phyloP scores from a whole-genome alignment of 2,113 vertebrate species.

The Stomatorhinus ivindoensis region DNA sequence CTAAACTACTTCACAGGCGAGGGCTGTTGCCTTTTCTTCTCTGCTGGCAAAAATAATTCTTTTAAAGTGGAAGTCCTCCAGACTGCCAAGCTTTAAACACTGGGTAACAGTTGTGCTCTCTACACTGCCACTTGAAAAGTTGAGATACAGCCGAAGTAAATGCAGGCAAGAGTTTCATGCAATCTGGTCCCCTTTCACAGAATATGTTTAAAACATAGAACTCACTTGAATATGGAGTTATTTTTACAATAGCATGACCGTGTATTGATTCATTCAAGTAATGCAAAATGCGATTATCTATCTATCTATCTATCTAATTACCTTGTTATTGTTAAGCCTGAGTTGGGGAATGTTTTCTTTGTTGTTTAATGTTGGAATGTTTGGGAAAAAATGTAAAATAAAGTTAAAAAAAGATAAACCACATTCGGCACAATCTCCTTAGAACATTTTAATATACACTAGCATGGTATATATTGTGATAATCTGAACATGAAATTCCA shows the following conservation, averaged over 20 bases:
- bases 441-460: background rate
- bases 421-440: background rate
- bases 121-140: background rate
- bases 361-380: no score
- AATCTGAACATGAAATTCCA: background rate
- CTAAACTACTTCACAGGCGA: background rate
- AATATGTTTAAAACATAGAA: no score
- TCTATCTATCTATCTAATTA: no score
- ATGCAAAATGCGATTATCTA: no score
- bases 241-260: no score
- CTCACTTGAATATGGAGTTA: no score
- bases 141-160: background rate
- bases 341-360: no score
- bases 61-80: background rate
- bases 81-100: background rate
- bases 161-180: background rate
- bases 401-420: background rate
- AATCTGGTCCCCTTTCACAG: background rate
- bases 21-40: background rate
- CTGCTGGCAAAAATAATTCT: background rate
- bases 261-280: no score
- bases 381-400: no score
- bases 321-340: no score
- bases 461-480: background rate
- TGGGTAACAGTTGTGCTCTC: background rate